These are phyloP conservation scores for Ylistrum balloti DNA, from an alignment of 1,140 invertebrate species.

Conservation along the genomic window DNA sequence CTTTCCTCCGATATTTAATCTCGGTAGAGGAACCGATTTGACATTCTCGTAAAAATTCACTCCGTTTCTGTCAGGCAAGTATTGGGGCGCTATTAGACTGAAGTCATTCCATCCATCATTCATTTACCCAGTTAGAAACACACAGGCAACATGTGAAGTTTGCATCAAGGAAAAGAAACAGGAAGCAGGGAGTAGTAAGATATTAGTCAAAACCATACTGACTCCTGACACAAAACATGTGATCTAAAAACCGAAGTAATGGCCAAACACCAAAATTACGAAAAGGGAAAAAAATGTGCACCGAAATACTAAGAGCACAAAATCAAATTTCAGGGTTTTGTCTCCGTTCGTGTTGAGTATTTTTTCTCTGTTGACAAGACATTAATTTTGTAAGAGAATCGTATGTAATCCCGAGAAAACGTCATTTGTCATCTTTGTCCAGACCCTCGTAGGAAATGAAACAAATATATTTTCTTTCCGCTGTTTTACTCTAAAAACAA, in stretches of 20 bases:
- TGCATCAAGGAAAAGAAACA: slow-evolving; percentile 30
- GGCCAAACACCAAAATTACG: background rate
- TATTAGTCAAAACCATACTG: slow-evolving; percentile 3
- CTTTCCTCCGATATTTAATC: slow-evolving; percentile 34
- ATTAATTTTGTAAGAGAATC: background rate
- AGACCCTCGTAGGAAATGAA: slow-evolving; percentile 9
- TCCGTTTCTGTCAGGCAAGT: slow-evolving; percentile 20
- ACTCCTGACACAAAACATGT: background rate
- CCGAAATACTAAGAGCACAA: background rate
- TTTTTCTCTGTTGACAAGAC: background rate
- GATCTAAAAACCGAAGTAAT: background rate
- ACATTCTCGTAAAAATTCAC: slow-evolving; percentile 35
- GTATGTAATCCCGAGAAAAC: background rate
- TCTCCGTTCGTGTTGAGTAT: background rate
- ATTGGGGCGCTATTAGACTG: background rate
- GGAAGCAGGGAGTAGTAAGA: background rate
- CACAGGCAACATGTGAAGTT: background rate
- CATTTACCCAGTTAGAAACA: slow-evolving; percentile 22
- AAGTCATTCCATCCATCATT: background rate
- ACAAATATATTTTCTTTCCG: slow-evolving; percentile 23
- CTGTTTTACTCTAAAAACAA: slow-evolving; percentile 28
- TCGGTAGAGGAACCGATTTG: slow-evolving; percentile 37
- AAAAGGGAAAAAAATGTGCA: background rate
- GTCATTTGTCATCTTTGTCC: background rate
- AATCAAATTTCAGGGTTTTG: background rate